Conservation (phyloP, 2,797 vertebrate species). For the Sebastes cheni region DNA sequence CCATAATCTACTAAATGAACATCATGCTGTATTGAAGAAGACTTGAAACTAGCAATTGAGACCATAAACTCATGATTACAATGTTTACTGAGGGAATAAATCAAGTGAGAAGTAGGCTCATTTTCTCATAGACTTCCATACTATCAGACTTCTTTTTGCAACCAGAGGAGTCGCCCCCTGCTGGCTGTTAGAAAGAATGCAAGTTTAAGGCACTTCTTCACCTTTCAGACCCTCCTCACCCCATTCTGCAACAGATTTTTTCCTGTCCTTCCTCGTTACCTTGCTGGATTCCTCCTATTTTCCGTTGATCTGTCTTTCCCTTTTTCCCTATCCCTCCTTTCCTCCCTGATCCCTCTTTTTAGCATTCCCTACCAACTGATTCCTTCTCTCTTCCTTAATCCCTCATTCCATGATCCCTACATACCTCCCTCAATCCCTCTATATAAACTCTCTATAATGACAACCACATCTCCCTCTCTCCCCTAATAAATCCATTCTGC, state of each 20-base stretch:
- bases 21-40: no score
- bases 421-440: constrained; percentile 25
- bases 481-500: background rate
- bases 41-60: no score
- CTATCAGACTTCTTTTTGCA: no score
- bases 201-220: no score
- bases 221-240: background rate
- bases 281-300: background rate
- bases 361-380: background rate
- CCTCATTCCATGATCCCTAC: constrained; percentile 8
- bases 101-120: no score
- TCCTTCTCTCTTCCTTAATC: constrained; percentile 13
- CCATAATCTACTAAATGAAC: no score
- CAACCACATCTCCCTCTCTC: constrained; percentile 11
- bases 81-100: no score
- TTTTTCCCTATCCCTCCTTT: background rate
- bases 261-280: background rate
- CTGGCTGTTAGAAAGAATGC: no score
- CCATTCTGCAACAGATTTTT: background rate
- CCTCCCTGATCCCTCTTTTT: constrained; percentile 1
- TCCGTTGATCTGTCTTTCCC: background rate
- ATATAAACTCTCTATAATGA: constrained; percentile 35
- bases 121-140: no score
- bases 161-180: no score
- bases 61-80: no score